phyloP scores from a whole-genome alignment of 2,888 invertebrate genomes.

The Xestia c-nigrum region DNA sequence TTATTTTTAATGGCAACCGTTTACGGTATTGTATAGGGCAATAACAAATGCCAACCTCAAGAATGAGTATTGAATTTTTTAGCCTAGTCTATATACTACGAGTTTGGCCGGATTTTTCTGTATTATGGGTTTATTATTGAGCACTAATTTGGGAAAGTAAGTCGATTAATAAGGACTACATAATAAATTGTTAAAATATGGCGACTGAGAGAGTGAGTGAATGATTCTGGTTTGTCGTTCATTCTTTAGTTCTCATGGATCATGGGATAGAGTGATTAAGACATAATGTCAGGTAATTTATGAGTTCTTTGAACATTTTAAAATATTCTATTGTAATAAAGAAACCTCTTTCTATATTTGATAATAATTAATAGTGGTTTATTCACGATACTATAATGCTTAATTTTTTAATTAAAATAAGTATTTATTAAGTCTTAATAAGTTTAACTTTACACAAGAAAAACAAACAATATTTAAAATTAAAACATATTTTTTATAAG shows the following conservation, averaged over 20 bases:
- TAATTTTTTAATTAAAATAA: neutral
- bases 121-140: slow-evolving; percentile 37
- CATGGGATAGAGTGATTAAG: slow-evolving; percentile 17
- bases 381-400: neutral
- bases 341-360: neutral
- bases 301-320: neutral
- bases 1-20: slow-evolving; percentile 70
- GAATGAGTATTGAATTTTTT: slow-evolving; percentile 59
- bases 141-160: slow-evolving; percentile 46
- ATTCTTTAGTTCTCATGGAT: slow-evolving; percentile 2
- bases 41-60: slow-evolving; percentile 64
- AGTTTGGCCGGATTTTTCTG: slow-evolving; percentile 47
- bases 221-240: neutral
- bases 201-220: neutral
- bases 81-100: slow-evolving; percentile 27
- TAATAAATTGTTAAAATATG: slow-evolving; percentile 34
- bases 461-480: neutral
- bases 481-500: neutral
- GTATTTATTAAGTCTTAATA: neutral
- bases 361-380: neutral
- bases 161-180: slow-evolving; percentile 49
- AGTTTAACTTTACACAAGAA: neutral
- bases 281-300: neutral
- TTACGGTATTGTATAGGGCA: slow-evolving; percentile 64
- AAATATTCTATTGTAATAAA: neutral